Evolutionary conservation across 2,888 invertebrate genomes (phyloP).

Genomic region (Leptogaster cylindrica): DNA sequence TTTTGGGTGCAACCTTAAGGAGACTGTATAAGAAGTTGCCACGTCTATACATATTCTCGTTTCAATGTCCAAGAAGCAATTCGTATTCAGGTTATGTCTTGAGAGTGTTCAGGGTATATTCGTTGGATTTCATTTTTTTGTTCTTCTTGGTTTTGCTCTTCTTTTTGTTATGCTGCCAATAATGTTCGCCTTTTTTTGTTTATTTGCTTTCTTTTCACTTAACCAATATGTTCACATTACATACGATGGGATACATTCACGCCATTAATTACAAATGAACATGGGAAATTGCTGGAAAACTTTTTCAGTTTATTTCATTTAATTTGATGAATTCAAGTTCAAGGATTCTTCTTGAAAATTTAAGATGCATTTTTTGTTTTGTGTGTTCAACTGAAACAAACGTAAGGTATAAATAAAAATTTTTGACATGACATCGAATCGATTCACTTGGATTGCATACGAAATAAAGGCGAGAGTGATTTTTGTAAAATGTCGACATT

Average conservation of each 20-base stretch:
- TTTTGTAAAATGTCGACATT: neutral
- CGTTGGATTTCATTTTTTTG: neutral
- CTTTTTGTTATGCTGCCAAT: slow-evolving; percentile 16
- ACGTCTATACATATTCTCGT: slow-evolving; percentile 22
- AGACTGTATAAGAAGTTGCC: slow-evolving; percentile 17
- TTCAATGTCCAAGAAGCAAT: slow-evolving; percentile 20
- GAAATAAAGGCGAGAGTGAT: no score
- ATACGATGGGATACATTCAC: neutral
- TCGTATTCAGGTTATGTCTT: slow-evolving; percentile 20
- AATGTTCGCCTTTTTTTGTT: slow-evolving; percentile 4
- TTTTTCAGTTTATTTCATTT: neutral
- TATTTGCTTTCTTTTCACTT: slow-evolving; percentile 9
- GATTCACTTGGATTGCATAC: no score
- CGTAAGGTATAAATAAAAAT: no score
- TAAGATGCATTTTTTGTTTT: no score
- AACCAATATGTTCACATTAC: slow-evolving; percentile 6
- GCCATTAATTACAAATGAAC: slow-evolving; percentile 1
- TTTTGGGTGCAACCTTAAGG: slow-evolving; percentile 21
- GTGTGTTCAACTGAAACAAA: no score
- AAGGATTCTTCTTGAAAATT: no score
- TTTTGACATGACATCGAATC: no score
- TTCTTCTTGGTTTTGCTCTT: neutral
- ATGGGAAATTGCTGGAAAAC: neutral
- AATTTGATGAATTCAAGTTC: no score
- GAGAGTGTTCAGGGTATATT: slow-evolving; percentile 13